phyloP scores from a whole-genome alignment of 1,140 invertebrate genomes.

The Conopomorpha cramerella region DNA sequence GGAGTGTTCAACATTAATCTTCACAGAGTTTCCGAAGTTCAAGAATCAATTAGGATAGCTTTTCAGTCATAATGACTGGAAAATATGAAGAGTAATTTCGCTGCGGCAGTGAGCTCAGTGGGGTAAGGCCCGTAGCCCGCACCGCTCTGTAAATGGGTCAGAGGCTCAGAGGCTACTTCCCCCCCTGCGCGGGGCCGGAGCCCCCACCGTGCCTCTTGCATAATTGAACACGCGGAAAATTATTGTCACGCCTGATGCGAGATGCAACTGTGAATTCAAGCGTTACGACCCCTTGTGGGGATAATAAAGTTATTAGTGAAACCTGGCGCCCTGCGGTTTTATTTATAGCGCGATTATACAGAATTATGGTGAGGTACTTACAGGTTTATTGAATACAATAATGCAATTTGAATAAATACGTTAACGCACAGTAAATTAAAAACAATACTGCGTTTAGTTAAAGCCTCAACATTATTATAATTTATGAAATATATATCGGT shows the following conservation, averaged over 20 bases:
- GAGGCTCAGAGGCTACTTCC: slow-evolving; percentile 38
- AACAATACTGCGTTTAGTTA: too few species aligned
- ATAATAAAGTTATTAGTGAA: not conserved
- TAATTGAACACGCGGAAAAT: slow-evolving; percentile 52
- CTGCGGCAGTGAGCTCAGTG: not conserved
- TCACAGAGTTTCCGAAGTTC: too few species aligned
- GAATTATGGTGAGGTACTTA: too few species aligned
- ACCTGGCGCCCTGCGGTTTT: not conserved
- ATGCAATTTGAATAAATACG: too few species aligned
- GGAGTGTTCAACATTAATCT: too few species aligned
- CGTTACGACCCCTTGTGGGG: slow-evolving; percentile 5
- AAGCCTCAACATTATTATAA: too few species aligned
- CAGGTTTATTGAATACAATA: too few species aligned
- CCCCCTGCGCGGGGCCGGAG: slow-evolving; percentile 16
- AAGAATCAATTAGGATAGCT: not conserved
- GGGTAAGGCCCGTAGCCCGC: too few species aligned
- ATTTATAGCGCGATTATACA: not conserved
- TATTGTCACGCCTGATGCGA: slow-evolving; percentile 35
- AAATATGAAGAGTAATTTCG: slow-evolving; percentile 13
- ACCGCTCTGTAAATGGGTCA: slow-evolving; percentile 53
- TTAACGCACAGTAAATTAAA: too few species aligned
- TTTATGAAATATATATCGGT: too few species aligned
- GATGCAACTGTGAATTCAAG: slow-evolving; percentile 20
- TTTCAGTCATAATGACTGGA: slow-evolving; percentile 2
- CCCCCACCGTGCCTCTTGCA: slow-evolving; percentile 37